Conservation (phyloP, 2,888 invertebrate species). For the Trachelus stipa region DNA sequence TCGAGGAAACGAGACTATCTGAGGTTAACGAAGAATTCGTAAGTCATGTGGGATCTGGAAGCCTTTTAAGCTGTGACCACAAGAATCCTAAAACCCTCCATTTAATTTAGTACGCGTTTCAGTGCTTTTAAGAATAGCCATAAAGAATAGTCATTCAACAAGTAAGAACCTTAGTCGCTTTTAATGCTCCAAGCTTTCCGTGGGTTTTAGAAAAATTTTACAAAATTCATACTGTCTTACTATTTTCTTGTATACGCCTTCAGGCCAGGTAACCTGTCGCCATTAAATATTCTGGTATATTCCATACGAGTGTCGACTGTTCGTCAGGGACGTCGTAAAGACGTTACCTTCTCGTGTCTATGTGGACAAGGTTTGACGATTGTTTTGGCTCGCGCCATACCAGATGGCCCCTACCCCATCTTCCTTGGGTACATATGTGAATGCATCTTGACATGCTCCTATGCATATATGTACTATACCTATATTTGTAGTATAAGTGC, state of each 20-base stretch:
- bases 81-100: constrained; percentile 2
- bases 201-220: not conserved
- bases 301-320: not conserved
- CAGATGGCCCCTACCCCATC: constrained; percentile 27
- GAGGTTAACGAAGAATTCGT: constrained; percentile 7
- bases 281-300: not conserved
- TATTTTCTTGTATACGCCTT: not conserved
- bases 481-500: not conserved
- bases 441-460: not conserved
- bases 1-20: not conserved
- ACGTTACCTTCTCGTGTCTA: not conserved
- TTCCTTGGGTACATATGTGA: not conserved
- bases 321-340: not conserved
- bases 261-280: not conserved
- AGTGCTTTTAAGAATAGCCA: constrained; percentile 6
- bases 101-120: constrained; percentile 17
- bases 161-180: not conserved
- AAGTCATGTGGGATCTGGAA: constrained; percentile 6
- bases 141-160: not conserved
- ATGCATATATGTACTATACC: not conserved
- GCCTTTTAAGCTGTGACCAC: constrained; percentile 21
- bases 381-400: constrained; percentile 39
- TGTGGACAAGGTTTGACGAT: constrained; percentile 23
- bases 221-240: not conserved
- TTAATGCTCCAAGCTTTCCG: not conserved